Base-by-base conservation (phyloP, 2,113 vertebrate genomes). In the Vidua macroura region DNA sequence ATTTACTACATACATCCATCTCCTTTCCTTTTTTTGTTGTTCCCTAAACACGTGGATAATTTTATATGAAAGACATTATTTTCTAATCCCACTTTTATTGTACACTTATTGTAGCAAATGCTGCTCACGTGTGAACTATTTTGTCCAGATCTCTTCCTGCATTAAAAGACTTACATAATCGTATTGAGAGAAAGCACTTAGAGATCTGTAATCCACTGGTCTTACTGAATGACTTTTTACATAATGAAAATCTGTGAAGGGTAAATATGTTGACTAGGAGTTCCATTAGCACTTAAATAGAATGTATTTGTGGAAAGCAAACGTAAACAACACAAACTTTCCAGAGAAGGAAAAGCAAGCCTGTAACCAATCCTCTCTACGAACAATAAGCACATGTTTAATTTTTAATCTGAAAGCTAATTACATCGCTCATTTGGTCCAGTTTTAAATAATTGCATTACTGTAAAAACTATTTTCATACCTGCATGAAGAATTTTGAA, bases 181-280 rank as follows among this genome's bases (percentile, higher is more conserved):
- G 80, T 91, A 97, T 95, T 96, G 88, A 75, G 94, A 92, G 96
- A 95, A 96, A 96, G 91, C 94, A 95, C 80, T 94, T 96, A 88
- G 94, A 90, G 76, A 96, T 81, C 91, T 96, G 88, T 96, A 97
- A 97, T 98, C 95, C 95, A 95, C 46, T 53, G 75, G 59, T 92
- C 44, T 97, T 97, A 96, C 93, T 95, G 95, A 93, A 92, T 89
- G 95, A 97, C 96, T 97, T 96, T 96, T 97, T 97, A 97, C 85
- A 84, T 96, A 96, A 97, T 95, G 75, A 91, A 95, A 96, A 96
- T 96, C 94, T 96, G 95, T 94, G 91, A 97, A 96, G 96, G 95
- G 93, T 96, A 96, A 97, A 88, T 96, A 92, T 81, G 77, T 93
- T 94, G 83, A 86, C 77, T 43, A 62, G 82, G 74, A 93, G 62